Evolutionary conservation across 2,888 invertebrate species (phyloP).

Genomic region (Pollenia angustigena): DNA sequence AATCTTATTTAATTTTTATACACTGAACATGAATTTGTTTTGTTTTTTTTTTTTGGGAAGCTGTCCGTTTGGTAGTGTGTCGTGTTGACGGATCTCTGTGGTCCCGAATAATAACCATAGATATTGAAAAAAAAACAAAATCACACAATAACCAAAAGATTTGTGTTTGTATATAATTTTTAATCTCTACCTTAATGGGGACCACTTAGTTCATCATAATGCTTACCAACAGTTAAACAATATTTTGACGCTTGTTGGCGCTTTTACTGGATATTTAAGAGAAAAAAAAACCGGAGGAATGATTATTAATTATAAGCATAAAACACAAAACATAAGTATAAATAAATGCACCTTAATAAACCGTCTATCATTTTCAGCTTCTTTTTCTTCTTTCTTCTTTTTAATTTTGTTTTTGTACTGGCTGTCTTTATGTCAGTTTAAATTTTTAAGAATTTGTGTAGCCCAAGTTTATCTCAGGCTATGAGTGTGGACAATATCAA

Average conservation of each 20-base stretch:
- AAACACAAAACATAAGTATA: conserved; percentile 42
- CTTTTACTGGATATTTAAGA: conserved; percentile 56
- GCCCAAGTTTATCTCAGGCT: conserved; percentile 74
- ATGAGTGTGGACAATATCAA: conserved; percentile 76
- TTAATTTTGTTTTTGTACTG: too few species aligned
- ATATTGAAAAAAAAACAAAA: conserved; percentile 47
- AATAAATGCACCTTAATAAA: conserved; percentile 56
- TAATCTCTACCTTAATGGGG: conserved; percentile 66
- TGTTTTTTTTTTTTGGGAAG: conserved; percentile 7
- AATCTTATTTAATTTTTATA: conserved; percentile 70
- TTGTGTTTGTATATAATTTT: conserved; percentile 59
- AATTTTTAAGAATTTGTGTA: conserved; percentile 41
- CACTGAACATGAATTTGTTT: conserved; percentile 35
- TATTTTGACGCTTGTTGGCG: conserved; percentile 72
- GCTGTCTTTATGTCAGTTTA: conserved; percentile 49
- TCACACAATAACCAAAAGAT: conserved; percentile 62
- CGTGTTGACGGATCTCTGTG: conserved; percentile 66
- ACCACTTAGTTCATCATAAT: conserved; percentile 67
- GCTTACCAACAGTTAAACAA: conserved; percentile 48
- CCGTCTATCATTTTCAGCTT: conserved; percentile 41
- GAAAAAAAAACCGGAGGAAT: conserved; percentile 25
- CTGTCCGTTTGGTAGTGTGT: conserved; percentile 33
- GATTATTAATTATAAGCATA: conserved; percentile 71
- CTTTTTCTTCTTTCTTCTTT: not conserved
- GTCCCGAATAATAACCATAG: conserved; percentile 40